Base-by-base conservation (phyloP, 2,888 invertebrate species). In the Arge pagana region DNA sequence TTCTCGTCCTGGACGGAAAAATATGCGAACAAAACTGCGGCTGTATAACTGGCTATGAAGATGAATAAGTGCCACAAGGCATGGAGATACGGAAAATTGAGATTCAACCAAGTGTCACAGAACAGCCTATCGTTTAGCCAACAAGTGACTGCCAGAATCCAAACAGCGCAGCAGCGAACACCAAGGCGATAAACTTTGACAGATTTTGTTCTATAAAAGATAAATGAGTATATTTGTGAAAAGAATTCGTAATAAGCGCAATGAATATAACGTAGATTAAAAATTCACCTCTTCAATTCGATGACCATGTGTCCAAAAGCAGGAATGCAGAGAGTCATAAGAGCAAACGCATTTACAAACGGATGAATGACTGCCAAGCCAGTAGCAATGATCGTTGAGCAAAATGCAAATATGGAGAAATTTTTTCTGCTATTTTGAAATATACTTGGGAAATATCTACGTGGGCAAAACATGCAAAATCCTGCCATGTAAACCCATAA, bases 51-150 rank as follows among this genome's bases (percentile, higher is more conserved):
- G 0, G 89, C 86, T 42, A 91, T 87, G 66, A 89, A 90, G 60
- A 90, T 89, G 48, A 90, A 83, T 10, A 92, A 78, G 72, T 92
- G 91, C 91, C 91, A 92, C 13, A 90, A 80, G 8, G 88, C 89
- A 71, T 92, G 91, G 66, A 92, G 81, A 76, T 91, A 91, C 0
- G 90, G 90, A 64, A 92, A 89, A 77, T 88, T 85, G 8, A 90
- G 82, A 10, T 84, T 82, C 1, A 87, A 83, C 89, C 89, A 90
- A 13, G 86, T 83, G 63, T 90, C 88, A 72, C 91, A 92, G 72
- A 90, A 87, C 67, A 89, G 76, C 5, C 89, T 80, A 77, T 90
- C 91, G 66, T 87, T 85, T 30, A 90, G 77, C 91, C 91, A 91
- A 70, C 88, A 88, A 62, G 85, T 80, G 11, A 89, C 84, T 1